Conservation (phyloP, 1,140 invertebrate genomes). For the Triops longicaudatus region DNA sequence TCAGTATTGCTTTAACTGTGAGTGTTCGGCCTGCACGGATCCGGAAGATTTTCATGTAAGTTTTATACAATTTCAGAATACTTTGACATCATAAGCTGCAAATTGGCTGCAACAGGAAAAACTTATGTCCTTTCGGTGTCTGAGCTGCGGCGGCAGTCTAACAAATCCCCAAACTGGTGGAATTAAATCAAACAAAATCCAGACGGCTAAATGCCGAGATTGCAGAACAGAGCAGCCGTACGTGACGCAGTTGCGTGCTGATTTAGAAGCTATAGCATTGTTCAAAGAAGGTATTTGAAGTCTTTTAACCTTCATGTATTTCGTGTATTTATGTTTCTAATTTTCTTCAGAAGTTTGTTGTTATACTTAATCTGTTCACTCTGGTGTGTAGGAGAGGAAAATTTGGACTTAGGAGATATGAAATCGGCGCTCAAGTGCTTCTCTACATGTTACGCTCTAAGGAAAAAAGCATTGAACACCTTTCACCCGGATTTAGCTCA, state of each 20-base stretch:
- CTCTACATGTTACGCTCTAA: constrained; percentile 40
- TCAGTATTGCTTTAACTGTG: constrained; percentile 64
- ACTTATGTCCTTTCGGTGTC: constrained; percentile 22
- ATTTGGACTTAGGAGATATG: constrained; percentile 34
- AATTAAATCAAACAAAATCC: neutral
- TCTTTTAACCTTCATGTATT: no score
- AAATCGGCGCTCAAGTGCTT: constrained; percentile 41
- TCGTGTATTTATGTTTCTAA: neutral
- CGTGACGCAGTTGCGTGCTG: constrained; percentile 33
- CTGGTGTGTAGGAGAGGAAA: constrained; percentile 33
- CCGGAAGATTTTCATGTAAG: constrained; percentile 46
- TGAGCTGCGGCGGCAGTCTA: constrained; percentile 13
- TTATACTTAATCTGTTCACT: constrained; percentile 11
- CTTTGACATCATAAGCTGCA: neutral
- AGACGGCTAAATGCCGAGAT: constrained; percentile 34
- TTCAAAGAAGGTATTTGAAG: constrained; percentile 34
- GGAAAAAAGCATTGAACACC: constrained; percentile 42
- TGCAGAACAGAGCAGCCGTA: constrained; percentile 35
- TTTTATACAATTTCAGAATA: neutral
- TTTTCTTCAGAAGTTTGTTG: neutral
- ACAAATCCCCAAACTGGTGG: neutral
- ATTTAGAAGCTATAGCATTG: constrained; percentile 35
- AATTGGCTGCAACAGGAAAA: neutral
- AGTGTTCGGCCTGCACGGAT: constrained; percentile 50
- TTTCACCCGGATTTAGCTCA: constrained; percentile 43